Evolutionary conservation across 2,888 invertebrate genomes (phyloP).

Genomic region (Morpho achilles): DNA sequence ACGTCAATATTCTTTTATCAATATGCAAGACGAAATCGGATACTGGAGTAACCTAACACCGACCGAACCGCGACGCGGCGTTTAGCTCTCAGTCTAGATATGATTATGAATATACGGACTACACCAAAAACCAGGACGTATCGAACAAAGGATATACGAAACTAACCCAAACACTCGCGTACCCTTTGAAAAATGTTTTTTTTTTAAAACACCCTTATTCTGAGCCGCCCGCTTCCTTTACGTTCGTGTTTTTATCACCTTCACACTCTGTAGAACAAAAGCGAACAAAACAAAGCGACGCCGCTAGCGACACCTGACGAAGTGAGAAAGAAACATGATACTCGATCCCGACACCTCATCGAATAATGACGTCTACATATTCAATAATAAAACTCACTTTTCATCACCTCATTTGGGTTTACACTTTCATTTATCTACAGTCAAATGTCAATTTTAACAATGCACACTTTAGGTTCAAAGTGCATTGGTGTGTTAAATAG

Average conservation of each 20-base stretch:
- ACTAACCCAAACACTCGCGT: constrained; percentile 37
- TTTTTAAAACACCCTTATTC: constrained; percentile 50
- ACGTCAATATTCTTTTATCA: constrained; percentile 25
- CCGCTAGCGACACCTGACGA: constrained; percentile 74
- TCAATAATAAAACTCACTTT: constrained; percentile 26
- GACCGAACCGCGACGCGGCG: constrained; percentile 18
- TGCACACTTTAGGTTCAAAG: constrained; percentile 32
- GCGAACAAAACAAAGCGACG: constrained; percentile 66
- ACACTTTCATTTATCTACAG: constrained; percentile 14
- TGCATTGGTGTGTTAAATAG: constrained; percentile 34
- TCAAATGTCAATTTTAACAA: constrained; percentile 35
- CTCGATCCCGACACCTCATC: constrained; percentile 27
- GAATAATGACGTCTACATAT: constrained; percentile 24
- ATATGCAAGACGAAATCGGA: constrained; percentile 29
- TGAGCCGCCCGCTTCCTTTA: constrained; percentile 58
- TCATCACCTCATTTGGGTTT: constrained; percentile 15
- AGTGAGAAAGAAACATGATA: constrained; percentile 75
- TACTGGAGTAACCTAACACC: constrained; percentile 27
- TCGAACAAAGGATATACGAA: constrained; percentile 33
- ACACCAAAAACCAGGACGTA: constrained; percentile 30
- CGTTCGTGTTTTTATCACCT: constrained; percentile 58
- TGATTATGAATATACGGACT: constrained; percentile 30
- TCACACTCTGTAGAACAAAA: constrained; percentile 74
- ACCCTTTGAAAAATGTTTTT: constrained; percentile 32
- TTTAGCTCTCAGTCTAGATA: constrained; percentile 32